These are phyloP conservation scores for Misgurnus mizolepis DNA, from an alignment of 2,113 vertebrate genomes.

Conservation along the genomic window DNA sequence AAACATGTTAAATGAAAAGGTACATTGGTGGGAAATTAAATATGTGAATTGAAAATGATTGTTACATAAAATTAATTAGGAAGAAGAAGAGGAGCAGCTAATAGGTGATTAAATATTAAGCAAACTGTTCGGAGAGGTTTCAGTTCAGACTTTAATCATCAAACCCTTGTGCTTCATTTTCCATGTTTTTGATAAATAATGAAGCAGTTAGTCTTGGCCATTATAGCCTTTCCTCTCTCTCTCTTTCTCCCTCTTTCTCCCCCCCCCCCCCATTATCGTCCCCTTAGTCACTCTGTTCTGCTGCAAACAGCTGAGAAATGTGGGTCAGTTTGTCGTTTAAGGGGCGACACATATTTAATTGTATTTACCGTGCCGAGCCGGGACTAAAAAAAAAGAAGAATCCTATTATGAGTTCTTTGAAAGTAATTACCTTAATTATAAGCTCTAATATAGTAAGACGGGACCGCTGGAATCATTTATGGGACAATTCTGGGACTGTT, in stretches of 20 bases:
- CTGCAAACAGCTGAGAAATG: constrained; percentile 48
- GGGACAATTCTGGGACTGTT: constrained; percentile 71
- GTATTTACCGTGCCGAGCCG: constrained; percentile 57
- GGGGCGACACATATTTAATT: constrained; percentile 50
- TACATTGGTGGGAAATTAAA: constrained; percentile 59
- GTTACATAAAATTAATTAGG: constrained; percentile 63
- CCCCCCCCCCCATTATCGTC: background rate
- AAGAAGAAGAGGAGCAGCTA: constrained; percentile 53
- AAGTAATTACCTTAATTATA: constrained; percentile 84
- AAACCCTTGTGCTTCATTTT: constrained; percentile 45
- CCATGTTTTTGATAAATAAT: constrained; percentile 62
- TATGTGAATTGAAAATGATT: constrained; percentile 58
- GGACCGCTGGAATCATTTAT: constrained; percentile 67
- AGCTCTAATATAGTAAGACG: constrained; percentile 75
- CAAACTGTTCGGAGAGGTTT: constrained; percentile 52
- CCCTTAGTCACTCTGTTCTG: background rate
- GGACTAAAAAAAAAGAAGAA: constrained; percentile 63
- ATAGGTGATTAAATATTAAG: constrained; percentile 68
- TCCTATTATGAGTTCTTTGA: constrained; percentile 80
- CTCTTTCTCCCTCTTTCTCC: background rate
- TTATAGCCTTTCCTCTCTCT: constrained; percentile 13
- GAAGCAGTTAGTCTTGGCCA: constrained; percentile 30
- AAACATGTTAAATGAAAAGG: constrained; percentile 57
- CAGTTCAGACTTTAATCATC: constrained; percentile 52
- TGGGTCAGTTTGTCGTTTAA: constrained; percentile 62